These are phyloP conservation scores for Phyto melanocephala DNA, from an alignment of 2,888 invertebrate genomes.

Conservation along the genomic window DNA sequence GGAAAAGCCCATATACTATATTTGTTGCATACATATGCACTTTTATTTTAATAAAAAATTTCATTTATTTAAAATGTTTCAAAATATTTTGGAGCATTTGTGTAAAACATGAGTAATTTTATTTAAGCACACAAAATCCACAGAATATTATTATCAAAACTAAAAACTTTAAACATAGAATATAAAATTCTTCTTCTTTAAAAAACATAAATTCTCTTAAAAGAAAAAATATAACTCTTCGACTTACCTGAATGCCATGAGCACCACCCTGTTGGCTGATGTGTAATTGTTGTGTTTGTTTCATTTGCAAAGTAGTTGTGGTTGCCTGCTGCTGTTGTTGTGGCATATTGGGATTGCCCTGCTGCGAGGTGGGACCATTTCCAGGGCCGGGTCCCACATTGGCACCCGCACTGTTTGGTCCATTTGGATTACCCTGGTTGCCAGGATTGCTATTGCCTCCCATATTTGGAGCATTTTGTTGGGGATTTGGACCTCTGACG, in stretches of 20 bases:
- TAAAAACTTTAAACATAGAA: too few species aligned
- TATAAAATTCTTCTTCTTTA: too few species aligned
- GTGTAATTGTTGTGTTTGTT: slow-evolving; percentile 92
- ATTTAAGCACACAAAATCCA: too few species aligned
- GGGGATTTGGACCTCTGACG: slow-evolving; percentile 62
- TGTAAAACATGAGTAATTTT: too few species aligned
- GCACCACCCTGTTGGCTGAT: slow-evolving; percentile 88
- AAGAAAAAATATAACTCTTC: neutral
- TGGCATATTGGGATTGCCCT: slow-evolving; percentile 66
- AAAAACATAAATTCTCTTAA: neutral
- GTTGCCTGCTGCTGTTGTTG: slow-evolving; percentile 73
- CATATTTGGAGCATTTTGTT: slow-evolving; percentile 61
- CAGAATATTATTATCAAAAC: too few species aligned
- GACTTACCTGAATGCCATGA: slow-evolving; percentile 89
- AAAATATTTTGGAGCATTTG: too few species aligned
- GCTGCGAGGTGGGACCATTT: slow-evolving; percentile 66
- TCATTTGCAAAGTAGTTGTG: slow-evolving; percentile 87
- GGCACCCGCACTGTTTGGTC: slow-evolving; percentile 67
- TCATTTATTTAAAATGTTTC: too few species aligned
- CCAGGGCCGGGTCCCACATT: slow-evolving; percentile 69
- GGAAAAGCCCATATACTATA: too few species aligned
- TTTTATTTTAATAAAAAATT: too few species aligned
- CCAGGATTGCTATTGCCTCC: slow-evolving; percentile 68
- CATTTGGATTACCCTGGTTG: slow-evolving; percentile 71
- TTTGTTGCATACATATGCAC: too few species aligned